Base-by-base conservation (phyloP, 2,888 invertebrate genomes). In the Philereme vetulata region DNA sequence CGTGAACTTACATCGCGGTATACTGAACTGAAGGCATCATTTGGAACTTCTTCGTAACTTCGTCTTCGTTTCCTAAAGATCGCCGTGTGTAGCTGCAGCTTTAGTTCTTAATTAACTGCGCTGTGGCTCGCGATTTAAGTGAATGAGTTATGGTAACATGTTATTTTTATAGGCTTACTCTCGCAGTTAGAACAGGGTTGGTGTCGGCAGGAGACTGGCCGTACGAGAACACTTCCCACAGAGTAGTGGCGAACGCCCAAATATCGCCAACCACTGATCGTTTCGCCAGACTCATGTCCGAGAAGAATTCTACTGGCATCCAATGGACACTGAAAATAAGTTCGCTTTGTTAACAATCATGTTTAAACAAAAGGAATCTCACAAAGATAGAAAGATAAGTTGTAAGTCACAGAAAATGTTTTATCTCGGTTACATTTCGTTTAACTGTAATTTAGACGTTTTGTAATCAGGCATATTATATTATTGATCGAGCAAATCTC, bases 171-270 rank as follows among this genome's bases (percentile, higher is more conserved):
- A 21, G 21, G 72, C 80, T 77, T 58, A 92, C 92, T 81, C 86
- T 84, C 0, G 88, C 86, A 7, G 92, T 91, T 3, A 90, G 64
- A 0, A 90, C 84, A 0, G 90, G 92, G 55, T 91, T 91, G 5
- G 84, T 90, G 10, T 88, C 86, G 0, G 88, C 77, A 0, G 93
- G 90, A 21, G 87, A 86, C 51, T 90, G 93, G 0, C 98, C 98
- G 71, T 94, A 95, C 0, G 96, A 95, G 87, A 98, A 98, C 71
- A 98, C 96, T 85, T 98, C 97, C 97, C 98, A 98, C 11, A 98
- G 82, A 0, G 98, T 98, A 4, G 98, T 98, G 0, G 96, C 97
- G 78, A 97, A 96, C 4, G 98, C 97, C 97, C 97, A 98, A 32
- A 98, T 95, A 77, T 98, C 98, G 8, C 97, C 96, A 54, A 94